These are phyloP conservation scores for Chionis minor DNA, from an alignment of 2,113 vertebrate species.

Conservation along the genomic window DNA sequence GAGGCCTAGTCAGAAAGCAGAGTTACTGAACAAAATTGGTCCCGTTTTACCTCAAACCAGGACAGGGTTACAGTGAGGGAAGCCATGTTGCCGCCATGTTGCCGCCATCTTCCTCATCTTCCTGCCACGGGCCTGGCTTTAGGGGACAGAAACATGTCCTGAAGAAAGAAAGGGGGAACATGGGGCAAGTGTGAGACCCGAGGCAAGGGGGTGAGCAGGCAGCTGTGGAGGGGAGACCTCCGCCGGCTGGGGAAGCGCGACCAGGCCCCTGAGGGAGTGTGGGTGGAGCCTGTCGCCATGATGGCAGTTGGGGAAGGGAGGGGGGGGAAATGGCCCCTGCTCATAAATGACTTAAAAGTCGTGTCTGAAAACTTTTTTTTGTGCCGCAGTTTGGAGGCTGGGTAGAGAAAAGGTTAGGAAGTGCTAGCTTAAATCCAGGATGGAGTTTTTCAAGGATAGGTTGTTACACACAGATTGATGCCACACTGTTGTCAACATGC, in stretches of 20 bases:
- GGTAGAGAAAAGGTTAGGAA: slow-evolving; percentile 45
- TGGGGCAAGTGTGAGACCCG: fast-evolving
- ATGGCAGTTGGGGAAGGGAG: fast-evolving
- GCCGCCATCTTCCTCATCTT: fast-evolving
- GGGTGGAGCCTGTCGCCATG: fast-evolving
- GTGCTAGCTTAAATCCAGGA: slow-evolving; percentile 55
- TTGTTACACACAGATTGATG: slow-evolving; percentile 64
- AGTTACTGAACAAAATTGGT: no score
- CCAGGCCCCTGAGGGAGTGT: fast-evolving
- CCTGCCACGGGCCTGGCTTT: fast-evolving
- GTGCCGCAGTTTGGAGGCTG: neutral
- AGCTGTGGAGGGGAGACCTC: neutral
- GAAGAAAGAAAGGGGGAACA: neutral
- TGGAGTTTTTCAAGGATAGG: slow-evolving; percentile 51
- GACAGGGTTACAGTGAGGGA: neutral
- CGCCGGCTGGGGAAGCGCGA: fast-evolving
- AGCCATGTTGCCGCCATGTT: neutral
- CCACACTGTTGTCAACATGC: slow-evolving; percentile 52
- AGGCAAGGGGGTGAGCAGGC: neutral
- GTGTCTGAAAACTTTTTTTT: neutral
- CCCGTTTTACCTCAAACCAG: no score
- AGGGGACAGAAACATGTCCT: neutral
- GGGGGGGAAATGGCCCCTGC: neutral
- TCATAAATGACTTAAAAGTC: neutral
- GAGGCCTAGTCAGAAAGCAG: no score